Base-by-base conservation (phyloP, 1,140 invertebrate species). In the Brachionus asplanchnoidis region DNA sequence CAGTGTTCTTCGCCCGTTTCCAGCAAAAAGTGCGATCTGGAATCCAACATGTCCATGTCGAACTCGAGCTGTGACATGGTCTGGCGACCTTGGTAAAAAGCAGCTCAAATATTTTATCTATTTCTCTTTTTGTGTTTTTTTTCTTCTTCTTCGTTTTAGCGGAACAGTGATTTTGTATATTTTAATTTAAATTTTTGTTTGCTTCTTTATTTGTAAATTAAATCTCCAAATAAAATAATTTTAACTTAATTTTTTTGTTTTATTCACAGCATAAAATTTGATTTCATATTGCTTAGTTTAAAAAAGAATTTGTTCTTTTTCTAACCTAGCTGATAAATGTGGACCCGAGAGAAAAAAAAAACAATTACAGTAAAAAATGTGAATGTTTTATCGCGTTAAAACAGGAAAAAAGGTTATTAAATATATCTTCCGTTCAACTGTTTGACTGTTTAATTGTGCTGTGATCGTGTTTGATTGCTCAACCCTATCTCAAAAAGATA, bases 101-200 rank as follows among this genome's bases (percentile, higher is more conserved):
- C 14, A 36, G 7, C 4, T 6, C 32, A 46, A 32, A 3, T 3
- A 12, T 5, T 53, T 14, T 53, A 7, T 36, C 6, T 36, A 0
- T 32, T 3, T 4, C 28, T 12, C 9, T 40, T 44, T 20, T 42
- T 40, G n/a, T 40, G 40, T 73, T 73, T 73, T 42, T 42, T 40
- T 46, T n/a, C n/a, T n/a, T n/a, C n/a, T n/a, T n/a, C n/a, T 9
- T 14, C 14, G n/a, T 17, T 14, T 42, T 77, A 77, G 73, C 73
- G 73, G 40, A 77, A 77, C 73, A 77, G 73, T 77, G 73, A 77
- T 36, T 42, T 75, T 75, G 32, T 75, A 23, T 40, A 42, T 75
- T 44, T 75, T 26, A 77, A 50, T 36, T 50, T 77, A 42, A 42
- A 23, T 75, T 46, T 77, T 77, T 53, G 1, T 42, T 75, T 75